These are phyloP conservation scores for Physella acuta DNA, from an alignment of 1,140 invertebrate genomes.

Conservation along the genomic window DNA sequence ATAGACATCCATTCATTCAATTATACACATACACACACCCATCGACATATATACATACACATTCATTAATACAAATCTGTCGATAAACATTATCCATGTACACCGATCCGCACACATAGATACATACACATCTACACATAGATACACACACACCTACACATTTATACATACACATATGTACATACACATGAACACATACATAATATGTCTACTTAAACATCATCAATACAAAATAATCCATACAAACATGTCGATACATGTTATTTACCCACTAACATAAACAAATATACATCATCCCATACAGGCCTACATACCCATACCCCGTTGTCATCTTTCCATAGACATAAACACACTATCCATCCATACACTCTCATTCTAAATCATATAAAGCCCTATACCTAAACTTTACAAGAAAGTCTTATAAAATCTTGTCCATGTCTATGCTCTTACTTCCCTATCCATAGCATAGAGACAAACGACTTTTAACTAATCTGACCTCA, in stretches of 20 bases:
- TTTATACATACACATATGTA: background rate
- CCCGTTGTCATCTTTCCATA: background rate
- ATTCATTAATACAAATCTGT: background rate
- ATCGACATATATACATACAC: background rate
- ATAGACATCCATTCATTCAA: background rate
- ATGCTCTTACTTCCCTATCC: too few relatives aligned
- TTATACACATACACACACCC: background rate
- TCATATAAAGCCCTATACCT: too few relatives aligned
- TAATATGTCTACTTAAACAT: too few relatives aligned
- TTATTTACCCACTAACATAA: background rate
- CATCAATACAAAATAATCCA: background rate
- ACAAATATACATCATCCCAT: background rate
- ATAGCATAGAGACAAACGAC: too few relatives aligned
- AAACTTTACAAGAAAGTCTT: too few relatives aligned
- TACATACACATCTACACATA: conserved; percentile 15
- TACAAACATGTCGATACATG: background rate
- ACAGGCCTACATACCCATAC: background rate
- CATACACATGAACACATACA: background rate
- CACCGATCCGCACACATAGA: background rate
- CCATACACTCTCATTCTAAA: too few relatives aligned
- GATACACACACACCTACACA: conserved; percentile 14
- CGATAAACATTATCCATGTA: background rate
- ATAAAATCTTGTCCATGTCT: too few relatives aligned
- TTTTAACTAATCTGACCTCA: too few relatives aligned
- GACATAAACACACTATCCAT: background rate